Evolutionary conservation across 2,888 invertebrate genomes (phyloP), one percentile per base, ranked within the genome.

Genomic region (Schizaphis graminum): DNA sequence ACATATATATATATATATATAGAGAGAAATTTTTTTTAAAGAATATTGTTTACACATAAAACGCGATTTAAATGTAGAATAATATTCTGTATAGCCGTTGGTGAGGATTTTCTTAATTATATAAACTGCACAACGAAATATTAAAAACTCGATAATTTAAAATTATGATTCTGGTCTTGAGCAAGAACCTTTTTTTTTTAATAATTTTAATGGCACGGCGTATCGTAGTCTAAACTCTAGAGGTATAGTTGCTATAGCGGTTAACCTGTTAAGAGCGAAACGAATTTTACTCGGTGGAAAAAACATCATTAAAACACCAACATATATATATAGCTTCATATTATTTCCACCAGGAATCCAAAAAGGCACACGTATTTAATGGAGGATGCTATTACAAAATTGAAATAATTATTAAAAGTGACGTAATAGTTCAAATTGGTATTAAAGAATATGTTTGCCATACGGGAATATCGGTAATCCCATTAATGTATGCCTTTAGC

Each of bases 401-500:
- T 77, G 13, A 85, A 91, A 91, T 56, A 35, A 91, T 85, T 85
- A 91, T 85, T 91, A 84, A 91, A 91, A 35, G 13, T 85, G 56
- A 77, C n/a, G 47, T 53, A 77, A 91, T 53, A 41, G 49, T 91
- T 85, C n/a, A 57, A 91, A 85, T 91, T 47, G 28, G 28, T 84
- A 91, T 91, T 91, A 91, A 85, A 56, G 91, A 91, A 53, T 85
- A 49, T 85, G 91, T 85, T 91, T 84, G 26, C 44, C 56, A 44
- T 85, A 56, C 85, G 26, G n/a, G 35, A 91, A 86, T 77, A 86
- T 87, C 61, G 87, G 87, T 87, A 87, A 92, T 92, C 92, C 87
- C 49, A 87, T 92, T 92, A 92, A 92, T 92, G 87, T 92, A 92
- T 92, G 92, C 61, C 61, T 92, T 87, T 49, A 49, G 87, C 61